Percentiles rank a stretch among this genome's conserved stretches.
Conservation (phyloP, 2,888 invertebrate species). For the Trichopoda pennipes region DNA sequence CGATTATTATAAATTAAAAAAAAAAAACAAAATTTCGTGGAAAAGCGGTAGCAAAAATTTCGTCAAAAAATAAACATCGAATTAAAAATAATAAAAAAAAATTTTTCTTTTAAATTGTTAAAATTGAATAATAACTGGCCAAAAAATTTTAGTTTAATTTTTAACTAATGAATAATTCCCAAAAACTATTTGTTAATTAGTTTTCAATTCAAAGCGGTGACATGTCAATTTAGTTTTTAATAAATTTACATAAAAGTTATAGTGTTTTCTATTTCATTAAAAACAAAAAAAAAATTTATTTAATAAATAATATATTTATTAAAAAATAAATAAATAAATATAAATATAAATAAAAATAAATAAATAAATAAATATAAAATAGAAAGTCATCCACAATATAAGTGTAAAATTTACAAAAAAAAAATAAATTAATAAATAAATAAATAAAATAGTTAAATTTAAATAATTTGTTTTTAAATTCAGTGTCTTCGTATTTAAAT, state of each 20-base stretch:
- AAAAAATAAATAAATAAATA: conserved; percentile 15
- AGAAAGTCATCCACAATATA: neutral
- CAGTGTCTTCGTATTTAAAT: conserved; percentile 24
- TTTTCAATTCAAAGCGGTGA: neutral
- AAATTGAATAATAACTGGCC: too few relatives aligned
- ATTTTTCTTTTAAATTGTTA: too few relatives aligned
- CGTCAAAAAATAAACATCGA: too few relatives aligned
- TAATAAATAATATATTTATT: neutral
- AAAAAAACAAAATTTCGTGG: too few relatives aligned
- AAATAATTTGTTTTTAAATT: neutral
- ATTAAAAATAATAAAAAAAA: too few relatives aligned
- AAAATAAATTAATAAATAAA: conserved; percentile 2
- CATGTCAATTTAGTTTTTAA: conserved; percentile 23
- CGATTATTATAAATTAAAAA: too few relatives aligned
- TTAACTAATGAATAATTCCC: too few relatives aligned
- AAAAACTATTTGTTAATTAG: neutral
- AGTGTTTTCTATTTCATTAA: neutral
- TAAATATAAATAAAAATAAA: neutral
- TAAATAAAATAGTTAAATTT: conserved; percentile 15
- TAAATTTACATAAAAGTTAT: conserved; percentile 1
- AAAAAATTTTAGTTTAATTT: too few relatives aligned
- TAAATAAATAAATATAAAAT: conserved; percentile 19
- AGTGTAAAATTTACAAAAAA: neutral
- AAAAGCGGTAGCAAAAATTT: too few relatives aligned
- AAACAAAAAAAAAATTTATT: conserved; percentile 6